Conservation (phyloP, 2,113 vertebrate genomes). For the Rhineura floridana region DNA sequence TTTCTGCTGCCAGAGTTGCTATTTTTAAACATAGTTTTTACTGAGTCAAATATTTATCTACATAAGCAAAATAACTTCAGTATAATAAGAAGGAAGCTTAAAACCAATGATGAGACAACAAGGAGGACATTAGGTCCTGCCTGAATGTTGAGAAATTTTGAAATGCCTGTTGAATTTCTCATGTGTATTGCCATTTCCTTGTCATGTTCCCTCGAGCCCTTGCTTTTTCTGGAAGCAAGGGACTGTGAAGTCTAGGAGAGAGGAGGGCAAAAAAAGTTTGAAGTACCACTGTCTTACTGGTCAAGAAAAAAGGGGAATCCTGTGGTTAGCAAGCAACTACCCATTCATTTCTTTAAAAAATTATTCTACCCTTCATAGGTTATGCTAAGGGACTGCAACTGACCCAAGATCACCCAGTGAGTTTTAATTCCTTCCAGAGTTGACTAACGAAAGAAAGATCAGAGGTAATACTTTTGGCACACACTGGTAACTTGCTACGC, state of each 20-base stretch:
- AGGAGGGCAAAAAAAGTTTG: no score
- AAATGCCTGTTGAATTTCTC: neutral
- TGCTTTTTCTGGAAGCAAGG: neutral
- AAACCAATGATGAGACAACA: neutral
- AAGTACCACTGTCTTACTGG: no score
- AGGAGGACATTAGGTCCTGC: neutral
- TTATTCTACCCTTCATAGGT: no score
- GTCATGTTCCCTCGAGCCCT: neutral
- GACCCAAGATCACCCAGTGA: no score
- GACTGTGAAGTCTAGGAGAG: neutral
- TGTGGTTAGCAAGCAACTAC: no score
- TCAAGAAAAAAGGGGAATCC: no score
- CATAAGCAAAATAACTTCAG: neutral
- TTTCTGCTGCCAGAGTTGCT: neutral
- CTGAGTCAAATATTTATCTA: neutral
- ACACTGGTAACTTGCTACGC: neutral
- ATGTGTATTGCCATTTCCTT: neutral
- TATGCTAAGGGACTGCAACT: no score
- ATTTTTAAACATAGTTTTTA: neutral
- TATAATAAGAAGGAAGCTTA: neutral
- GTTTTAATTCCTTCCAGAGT: neutral
- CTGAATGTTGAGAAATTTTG: neutral
- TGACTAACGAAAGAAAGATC: neutral
- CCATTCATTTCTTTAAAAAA: no score
- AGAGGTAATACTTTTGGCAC: neutral